These are phyloP conservation scores for Aplysina aerophoba DNA, from an alignment of 37 sponge, comb jelly and placozoan genomes.

Conservation along the genomic window DNA sequence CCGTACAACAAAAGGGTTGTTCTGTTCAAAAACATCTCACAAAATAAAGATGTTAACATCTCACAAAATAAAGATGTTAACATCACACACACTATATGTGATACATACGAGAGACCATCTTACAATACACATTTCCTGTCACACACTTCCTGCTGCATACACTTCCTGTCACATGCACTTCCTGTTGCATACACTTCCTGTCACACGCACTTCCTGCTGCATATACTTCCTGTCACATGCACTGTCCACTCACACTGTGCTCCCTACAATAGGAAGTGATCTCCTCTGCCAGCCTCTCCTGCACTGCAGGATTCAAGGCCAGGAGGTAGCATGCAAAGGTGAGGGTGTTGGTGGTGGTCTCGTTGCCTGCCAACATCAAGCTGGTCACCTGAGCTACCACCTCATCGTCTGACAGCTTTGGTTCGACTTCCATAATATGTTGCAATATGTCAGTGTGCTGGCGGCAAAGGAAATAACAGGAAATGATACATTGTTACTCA, in stretches of 20 bases:
- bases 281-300: conserved; percentile 5
- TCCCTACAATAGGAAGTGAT: conserved; percentile 1
- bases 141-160: background rate
- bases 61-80: too few relatives aligned
- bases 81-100: background rate
- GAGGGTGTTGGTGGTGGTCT: conserved; percentile 5
- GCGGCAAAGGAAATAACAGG: background rate
- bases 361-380: conserved; percentile 18
- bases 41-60: too few relatives aligned
- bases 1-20: too few relatives aligned
- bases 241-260: background rate
- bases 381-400: conserved; percentile 12
- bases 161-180: background rate
- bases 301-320: conserved; percentile 3
- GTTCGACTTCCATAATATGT: background rate
- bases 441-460: conserved; percentile 11
- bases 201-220: background rate
- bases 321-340: conserved; percentile 9
- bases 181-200: background rate
- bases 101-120: background rate
- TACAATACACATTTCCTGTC: background rate
- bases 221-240: background rate
- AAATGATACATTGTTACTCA: background rate
- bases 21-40: too few relatives aligned
- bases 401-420: conserved; percentile 7